These are phyloP conservation scores for Oscheius sp. DNA, from an alignment of 2,888 invertebrate genomes.

Conservation along the genomic window DNA sequence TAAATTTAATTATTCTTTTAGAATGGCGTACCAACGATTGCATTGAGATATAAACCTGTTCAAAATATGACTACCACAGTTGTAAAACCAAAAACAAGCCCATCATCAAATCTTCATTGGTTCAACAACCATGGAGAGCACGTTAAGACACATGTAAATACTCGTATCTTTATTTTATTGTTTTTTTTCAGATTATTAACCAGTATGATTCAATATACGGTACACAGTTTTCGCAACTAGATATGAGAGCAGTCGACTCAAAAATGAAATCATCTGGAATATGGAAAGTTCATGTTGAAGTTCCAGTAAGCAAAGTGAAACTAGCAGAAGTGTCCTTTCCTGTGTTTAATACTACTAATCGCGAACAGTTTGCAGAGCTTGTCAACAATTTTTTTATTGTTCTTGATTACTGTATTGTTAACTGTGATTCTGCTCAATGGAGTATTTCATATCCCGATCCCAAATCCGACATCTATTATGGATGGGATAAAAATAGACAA, in stretches of 20 bases:
- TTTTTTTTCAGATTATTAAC: constrained; percentile 33
- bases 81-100: constrained; percentile 44
- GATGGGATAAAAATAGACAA: constrained; percentile 16
- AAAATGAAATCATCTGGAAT: neutral
- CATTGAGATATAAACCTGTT: constrained; percentile 40
- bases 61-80: constrained; percentile 13
- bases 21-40: constrained; percentile 37
- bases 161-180: neutral
- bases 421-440: constrained; percentile 48
- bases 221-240: constrained; percentile 41
- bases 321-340: constrained; percentile 37
- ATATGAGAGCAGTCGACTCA: neutral
- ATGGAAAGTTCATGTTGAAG: constrained; percentile 19
- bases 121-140: constrained; percentile 16
- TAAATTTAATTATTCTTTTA: constrained; percentile 21
- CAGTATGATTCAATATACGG: constrained; percentile 63
- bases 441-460: constrained; percentile 53
- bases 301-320: neutral
- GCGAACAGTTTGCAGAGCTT: neutral
- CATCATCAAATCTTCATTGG: constrained; percentile 43
- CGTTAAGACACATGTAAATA: neutral
- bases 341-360: constrained; percentile 25
- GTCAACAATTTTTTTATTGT: constrained; percentile 38
- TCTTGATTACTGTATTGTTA: constrained; percentile 39
- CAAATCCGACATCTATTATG: constrained; percentile 49